A percentile compares a stretch with the other conserved stretches of the same genome.
Conservation (phyloP, 37 sponge, comb jelly and placozoan genomes). For the Theonella swinhoei region DNA sequence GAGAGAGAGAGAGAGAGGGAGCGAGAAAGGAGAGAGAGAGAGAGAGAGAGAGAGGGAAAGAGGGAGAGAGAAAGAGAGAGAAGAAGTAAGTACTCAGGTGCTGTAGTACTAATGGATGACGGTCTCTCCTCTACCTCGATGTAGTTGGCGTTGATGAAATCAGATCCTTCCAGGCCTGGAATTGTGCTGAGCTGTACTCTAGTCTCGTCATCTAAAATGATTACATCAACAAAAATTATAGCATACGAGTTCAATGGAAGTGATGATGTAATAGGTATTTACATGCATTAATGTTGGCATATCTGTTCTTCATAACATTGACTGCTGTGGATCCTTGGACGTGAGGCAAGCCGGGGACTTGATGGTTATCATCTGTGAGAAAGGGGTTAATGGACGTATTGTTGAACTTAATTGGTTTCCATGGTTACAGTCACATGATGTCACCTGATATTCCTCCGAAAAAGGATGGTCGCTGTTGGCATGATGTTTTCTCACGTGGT, state of each 20-base stretch:
- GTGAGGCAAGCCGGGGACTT: constrained; percentile 75
- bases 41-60: constrained; percentile 3
- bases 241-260: not conserved
- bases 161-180: constrained; percentile 62
- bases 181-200: constrained; percentile 44
- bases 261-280: not conserved
- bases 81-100: not conserved
- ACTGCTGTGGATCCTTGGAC: constrained; percentile 28
- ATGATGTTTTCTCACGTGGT: constrained; percentile 50
- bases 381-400: not conserved
- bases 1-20: not conserved
- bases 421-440: not conserved
- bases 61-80: not conserved
- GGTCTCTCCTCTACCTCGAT: constrained; percentile 62
- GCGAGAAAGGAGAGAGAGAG: not conserved
- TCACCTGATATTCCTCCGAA: constrained; percentile 84
- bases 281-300: constrained; percentile 86
- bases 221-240: not conserved
- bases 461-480: constrained; percentile 77
- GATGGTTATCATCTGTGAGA: constrained; percentile 57
- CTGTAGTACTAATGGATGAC: not conserved
- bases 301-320: constrained; percentile 82
- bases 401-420: not conserved
- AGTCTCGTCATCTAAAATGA: constrained; percentile 56
- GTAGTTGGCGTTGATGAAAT: constrained; percentile 89